Conservation (phyloP, 2,113 vertebrate genomes). For the Alethe castanea region DNA sequence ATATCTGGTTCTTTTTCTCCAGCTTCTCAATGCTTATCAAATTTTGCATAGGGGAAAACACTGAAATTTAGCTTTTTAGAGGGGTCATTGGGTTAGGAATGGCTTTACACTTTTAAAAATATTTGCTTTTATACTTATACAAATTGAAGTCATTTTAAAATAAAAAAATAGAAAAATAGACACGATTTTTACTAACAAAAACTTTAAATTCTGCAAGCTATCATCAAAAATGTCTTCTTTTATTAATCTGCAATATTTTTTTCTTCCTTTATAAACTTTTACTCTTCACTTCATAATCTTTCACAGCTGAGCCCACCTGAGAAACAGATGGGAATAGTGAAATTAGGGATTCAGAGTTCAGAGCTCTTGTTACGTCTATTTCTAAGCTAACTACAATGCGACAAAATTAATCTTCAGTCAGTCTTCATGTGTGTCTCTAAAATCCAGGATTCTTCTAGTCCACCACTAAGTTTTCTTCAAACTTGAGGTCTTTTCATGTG, state of each 20-base stretch:
- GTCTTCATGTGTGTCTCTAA: background rate
- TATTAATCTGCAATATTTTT: background rate
- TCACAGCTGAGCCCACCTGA: background rate
- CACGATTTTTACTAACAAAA: background rate
- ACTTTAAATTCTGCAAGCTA: background rate
- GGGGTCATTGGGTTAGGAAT: background rate
- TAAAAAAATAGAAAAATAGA: background rate
- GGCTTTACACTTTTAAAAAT: background rate
- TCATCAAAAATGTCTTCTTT: background rate
- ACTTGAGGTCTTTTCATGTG: background rate
- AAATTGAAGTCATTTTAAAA: background rate
- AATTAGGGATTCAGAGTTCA: background rate
- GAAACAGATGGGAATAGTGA: background rate
- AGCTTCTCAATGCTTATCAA: background rate
- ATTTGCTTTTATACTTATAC: accelerated
- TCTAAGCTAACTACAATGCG: background rate
- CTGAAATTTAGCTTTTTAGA: background rate
- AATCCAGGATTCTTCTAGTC: background rate
- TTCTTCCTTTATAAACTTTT: background rate
- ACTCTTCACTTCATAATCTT: background rate
- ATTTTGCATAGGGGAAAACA: background rate
- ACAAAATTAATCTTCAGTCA: background rate
- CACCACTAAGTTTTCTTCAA: background rate
- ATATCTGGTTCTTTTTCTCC: background rate
- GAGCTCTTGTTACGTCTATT: background rate